phyloP scores from a whole-genome alignment of 2,888 invertebrate species.

The Pachliopta kotzebuea region DNA sequence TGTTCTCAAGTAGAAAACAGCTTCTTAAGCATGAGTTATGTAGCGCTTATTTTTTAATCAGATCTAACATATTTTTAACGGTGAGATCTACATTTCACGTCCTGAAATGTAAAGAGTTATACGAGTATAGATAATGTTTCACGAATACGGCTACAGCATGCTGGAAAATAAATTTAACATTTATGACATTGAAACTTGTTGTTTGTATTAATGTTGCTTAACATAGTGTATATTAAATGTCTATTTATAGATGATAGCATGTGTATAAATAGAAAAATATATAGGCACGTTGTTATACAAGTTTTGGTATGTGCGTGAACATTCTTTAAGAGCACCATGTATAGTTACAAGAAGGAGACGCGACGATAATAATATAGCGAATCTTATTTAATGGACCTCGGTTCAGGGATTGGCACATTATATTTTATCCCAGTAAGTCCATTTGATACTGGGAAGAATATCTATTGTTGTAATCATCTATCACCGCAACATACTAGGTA shows the following conservation, averaged over 20 bases:
- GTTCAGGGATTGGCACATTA: constrained; percentile 43
- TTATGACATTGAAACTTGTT: constrained; percentile 6
- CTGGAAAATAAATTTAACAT: background rate
- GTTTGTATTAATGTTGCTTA: constrained; percentile 6
- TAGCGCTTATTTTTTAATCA: constrained; percentile 27
- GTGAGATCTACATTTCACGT: constrained; percentile 30
- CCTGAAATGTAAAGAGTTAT: constrained; percentile 24
- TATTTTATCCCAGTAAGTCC: constrained; percentile 15
- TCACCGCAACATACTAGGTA: constrained; percentile 25
- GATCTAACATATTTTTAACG: constrained; percentile 30
- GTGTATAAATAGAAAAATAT: constrained; percentile 27
- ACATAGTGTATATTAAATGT: constrained; percentile 14
- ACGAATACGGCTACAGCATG: constrained; percentile 5
- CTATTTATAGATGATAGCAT: constrained; percentile 19
- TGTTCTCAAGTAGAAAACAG: constrained; percentile 1
- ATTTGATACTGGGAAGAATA: constrained; percentile 17
- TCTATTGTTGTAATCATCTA: constrained; percentile 18
- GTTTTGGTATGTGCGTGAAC: constrained; percentile 28
- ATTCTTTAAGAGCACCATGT: constrained; percentile 30
- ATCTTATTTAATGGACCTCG: constrained; percentile 1
- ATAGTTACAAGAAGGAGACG: constrained; percentile 22
- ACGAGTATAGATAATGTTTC: constrained; percentile 10
- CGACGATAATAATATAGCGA: constrained; percentile 14
- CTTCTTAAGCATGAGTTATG: background rate
- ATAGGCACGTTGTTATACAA: constrained; percentile 23